Evolutionary conservation across 2,888 invertebrate species (phyloP).

Genomic region (Athrips mouffetella): DNA sequence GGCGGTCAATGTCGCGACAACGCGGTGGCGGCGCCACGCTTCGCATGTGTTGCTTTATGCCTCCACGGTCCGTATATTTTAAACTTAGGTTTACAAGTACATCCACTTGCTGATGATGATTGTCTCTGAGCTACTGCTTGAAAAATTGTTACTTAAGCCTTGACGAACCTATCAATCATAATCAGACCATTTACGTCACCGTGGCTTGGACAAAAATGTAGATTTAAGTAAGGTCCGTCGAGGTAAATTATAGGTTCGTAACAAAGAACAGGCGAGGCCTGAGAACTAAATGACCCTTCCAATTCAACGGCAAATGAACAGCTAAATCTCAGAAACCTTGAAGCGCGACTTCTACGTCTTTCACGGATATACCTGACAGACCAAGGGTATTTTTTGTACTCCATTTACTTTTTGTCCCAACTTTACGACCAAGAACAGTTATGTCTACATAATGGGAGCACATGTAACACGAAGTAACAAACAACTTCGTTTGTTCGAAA

Average conservation of each 20-base stretch:
- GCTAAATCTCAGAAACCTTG: slow-evolving; percentile 23
- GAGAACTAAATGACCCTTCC: slow-evolving; percentile 18
- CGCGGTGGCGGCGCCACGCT: slow-evolving; percentile 47
- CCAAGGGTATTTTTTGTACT: slow-evolving; percentile 25
- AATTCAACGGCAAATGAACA: slow-evolving; percentile 14
- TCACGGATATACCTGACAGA: slow-evolving; percentile 21
- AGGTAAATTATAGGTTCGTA: slow-evolving; percentile 8
- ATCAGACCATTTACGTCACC: background rate
- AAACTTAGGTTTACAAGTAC: slow-evolving; percentile 23
- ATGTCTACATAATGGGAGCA: background rate
- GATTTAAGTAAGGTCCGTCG: slow-evolving; percentile 9
- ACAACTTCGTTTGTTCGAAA: slow-evolving; percentile 52
- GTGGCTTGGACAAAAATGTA: background rate
- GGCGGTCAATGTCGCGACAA: slow-evolving; percentile 76
- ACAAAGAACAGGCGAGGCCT: slow-evolving; percentile 16
- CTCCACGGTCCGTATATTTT: slow-evolving; percentile 44
- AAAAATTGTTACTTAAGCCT: background rate
- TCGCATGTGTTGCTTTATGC: slow-evolving; percentile 58
- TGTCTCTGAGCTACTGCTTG: background rate
- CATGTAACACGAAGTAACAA: slow-evolving; percentile 1
- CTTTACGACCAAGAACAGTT: background rate
- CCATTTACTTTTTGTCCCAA: slow-evolving; percentile 7
- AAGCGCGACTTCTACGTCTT: slow-evolving; percentile 18
- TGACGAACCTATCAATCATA: background rate
- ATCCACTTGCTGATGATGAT: slow-evolving; percentile 12